Conservation (phyloP, 2,113 vertebrate genomes). For the Brachyhypopomus occidentalis region DNA sequence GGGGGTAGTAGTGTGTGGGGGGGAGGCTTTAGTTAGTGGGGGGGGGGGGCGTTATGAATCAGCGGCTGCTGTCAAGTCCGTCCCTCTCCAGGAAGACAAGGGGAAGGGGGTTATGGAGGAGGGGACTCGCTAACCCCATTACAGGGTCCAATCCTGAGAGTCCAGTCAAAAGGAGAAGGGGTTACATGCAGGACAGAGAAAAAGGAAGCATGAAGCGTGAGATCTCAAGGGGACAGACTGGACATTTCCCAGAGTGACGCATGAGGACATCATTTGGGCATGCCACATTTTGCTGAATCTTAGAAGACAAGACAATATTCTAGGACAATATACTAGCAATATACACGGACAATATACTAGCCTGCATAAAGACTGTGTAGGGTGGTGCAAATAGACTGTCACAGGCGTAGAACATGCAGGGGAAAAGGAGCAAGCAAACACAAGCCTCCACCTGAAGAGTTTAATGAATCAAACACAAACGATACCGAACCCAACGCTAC, state of each 20-base stretch:
- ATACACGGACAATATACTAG: not conserved
- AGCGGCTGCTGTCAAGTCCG: conserved; percentile 39
- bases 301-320: not conserved
- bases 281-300: no score
- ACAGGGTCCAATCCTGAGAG: not conserved
- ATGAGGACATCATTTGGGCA: no score
- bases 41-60: conserved; percentile 47
- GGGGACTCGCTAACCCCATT: conserved; percentile 11
- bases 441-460: no score
- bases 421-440: no score
- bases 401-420: no score
- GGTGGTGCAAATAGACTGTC: no score
- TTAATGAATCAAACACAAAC: no score
- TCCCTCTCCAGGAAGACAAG: conserved; percentile 3
- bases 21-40: not conserved
- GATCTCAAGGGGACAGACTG: not conserved
- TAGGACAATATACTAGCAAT: not conserved
- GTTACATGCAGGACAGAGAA: not conserved
- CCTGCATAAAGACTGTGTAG: not conserved
- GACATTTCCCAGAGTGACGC: not conserved
- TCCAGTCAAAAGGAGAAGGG: not conserved
- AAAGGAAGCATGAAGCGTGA: not conserved
- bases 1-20: conserved; percentile 32
- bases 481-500: no score
- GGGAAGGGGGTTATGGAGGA: no score